Base-by-base conservation (phyloP, 2,888 invertebrate species). In the Darwinula stevensoni region DNA sequence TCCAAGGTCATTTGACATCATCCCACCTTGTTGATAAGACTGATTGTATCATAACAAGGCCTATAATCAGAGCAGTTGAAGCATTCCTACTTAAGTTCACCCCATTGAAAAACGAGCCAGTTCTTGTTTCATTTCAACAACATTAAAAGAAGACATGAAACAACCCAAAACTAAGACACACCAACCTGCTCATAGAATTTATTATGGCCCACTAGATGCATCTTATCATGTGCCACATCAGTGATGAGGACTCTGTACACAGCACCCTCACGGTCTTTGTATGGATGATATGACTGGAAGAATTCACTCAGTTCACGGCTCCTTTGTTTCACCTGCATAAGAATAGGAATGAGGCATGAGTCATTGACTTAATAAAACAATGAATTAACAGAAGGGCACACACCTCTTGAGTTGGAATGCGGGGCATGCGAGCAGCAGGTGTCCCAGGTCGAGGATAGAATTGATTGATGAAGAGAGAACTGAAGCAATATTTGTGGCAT, bases 391-490 rank as follows among this genome's bases (percentile, higher is more conserved):
- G n/a, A n/a, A n/a, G n/a, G n/a, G n/a, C n/a, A n/a, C n/a, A n/a
- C n/a, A n/a, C n/a, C n/a, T n/a, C n/a, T n/a, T n/a, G 67, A 0
- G 78, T 60, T 1, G 82, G 74, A 16, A 91, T 65, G 50, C 70
- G 63, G 3, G 59, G 56, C 71, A 97, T 70, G 38, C 67, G 64
- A 1, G 91, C 88, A 4, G 94, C 94, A 0, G 86, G 88, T 0
- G 94, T 97, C 3, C 91, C 91, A 0, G 88, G 84, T 12, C 94
- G 54, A 0, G 94, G 80, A 45, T 74, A 97, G 56, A 84, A 97
- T 56, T 97, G 94, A 56, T 97, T 97, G 44, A 94, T 94, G 51
- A 91, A 97, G 4, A 97, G 60, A 43, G 74, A 72, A 0, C 88
- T 78, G 51, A 97, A 97, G 41, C 67, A 64, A 50, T 88, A 75